These are phyloP conservation scores for Drosophila niveifrons DNA, from an alignment of 2,888 invertebrate species.

Conservation along the genomic window DNA sequence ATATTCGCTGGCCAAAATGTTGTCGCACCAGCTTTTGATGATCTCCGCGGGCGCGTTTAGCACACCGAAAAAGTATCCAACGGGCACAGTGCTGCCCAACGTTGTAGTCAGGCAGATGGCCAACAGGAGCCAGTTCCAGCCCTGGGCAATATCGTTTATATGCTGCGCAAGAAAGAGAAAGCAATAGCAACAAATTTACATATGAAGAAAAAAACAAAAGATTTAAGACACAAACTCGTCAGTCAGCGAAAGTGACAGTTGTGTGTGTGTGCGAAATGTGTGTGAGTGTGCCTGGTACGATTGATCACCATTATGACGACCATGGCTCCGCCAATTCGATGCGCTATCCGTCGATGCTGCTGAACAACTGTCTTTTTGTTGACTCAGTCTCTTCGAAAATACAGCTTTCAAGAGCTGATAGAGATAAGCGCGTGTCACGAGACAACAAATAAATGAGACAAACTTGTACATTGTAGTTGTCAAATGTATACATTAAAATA, in stretches of 20 bases:
- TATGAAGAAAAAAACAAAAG: slow-evolving; percentile 57
- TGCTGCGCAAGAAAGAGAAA: slow-evolving; percentile 44
- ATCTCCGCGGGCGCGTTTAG: slow-evolving; percentile 91
- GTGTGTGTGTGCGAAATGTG: not conserved
- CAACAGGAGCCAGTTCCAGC: slow-evolving; percentile 86
- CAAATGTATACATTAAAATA: not conserved
- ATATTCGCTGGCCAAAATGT: slow-evolving; percentile 88
- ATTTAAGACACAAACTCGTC: slow-evolving; percentile 68
- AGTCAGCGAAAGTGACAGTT: not conserved
- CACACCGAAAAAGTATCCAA: slow-evolving; percentile 94
- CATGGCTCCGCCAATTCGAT: slow-evolving; percentile 40
- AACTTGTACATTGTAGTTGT: not conserved
- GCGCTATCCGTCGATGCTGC: slow-evolving; percentile 20
- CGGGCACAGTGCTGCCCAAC: slow-evolving; percentile 91
- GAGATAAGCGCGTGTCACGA: slow-evolving; percentile 16
- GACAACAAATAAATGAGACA: not conserved
- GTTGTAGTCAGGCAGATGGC: slow-evolving; percentile 90
- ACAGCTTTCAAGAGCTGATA: not conserved
- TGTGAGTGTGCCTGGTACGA: not conserved
- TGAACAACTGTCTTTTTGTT: slow-evolving; percentile 21
- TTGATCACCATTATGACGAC: slow-evolving; percentile 56
- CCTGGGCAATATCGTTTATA: slow-evolving; percentile 38
- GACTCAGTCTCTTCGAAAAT: slow-evolving; percentile 4
- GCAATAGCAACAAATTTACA: slow-evolving; percentile 2
- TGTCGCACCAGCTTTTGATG: slow-evolving; percentile 90